Evolutionary conservation across 2,888 invertebrate species (phyloP).

Genomic region (Erynnis tages): DNA sequence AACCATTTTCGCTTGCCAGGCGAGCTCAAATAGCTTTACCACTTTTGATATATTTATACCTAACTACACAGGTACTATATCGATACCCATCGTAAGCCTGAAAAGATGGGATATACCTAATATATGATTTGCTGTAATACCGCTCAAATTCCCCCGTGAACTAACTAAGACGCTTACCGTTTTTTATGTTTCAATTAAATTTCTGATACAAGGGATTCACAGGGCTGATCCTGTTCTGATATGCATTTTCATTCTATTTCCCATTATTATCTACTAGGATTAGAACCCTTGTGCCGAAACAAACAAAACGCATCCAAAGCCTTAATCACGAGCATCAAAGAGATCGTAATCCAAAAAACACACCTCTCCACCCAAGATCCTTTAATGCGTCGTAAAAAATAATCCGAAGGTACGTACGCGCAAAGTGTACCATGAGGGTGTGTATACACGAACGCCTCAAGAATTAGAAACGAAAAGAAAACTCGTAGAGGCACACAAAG

Average conservation of each 20-base stretch:
- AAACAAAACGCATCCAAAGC: slow-evolving; percentile 69
- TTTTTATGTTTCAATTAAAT: too few species aligned
- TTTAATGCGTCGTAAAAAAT: slow-evolving; percentile 64
- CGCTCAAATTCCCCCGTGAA: too few species aligned
- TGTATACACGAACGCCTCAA: slow-evolving; percentile 70
- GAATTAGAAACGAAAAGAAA: slow-evolving; percentile 64
- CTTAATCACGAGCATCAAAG: slow-evolving; percentile 71
- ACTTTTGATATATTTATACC: too few species aligned
- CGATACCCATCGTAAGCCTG: too few species aligned
- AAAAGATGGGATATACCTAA: too few species aligned
- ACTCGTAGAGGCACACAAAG: slow-evolving; percentile 54
- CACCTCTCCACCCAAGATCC: slow-evolving; percentile 63
- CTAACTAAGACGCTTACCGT: too few species aligned
- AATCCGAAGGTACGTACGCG: slow-evolving; percentile 42
- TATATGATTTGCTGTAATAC: too few species aligned
- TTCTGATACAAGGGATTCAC: not conserved
- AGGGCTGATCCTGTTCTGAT: not conserved
- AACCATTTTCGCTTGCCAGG: too few species aligned
- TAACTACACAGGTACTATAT: too few species aligned
- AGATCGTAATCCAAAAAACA: slow-evolving; percentile 71
- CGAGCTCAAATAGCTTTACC: too few species aligned
- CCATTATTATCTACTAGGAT: slow-evolving; percentile 28
- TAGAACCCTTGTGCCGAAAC: slow-evolving; percentile 44
- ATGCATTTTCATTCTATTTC: slow-evolving; percentile 28
- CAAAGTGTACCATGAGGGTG: slow-evolving; percentile 56